Percentiles rank a stretch among this genome's conserved stretches.
Evolutionary conservation across 2,797 vertebrate genomes (phyloP).

Genomic region (Sebastes iracundus): DNA sequence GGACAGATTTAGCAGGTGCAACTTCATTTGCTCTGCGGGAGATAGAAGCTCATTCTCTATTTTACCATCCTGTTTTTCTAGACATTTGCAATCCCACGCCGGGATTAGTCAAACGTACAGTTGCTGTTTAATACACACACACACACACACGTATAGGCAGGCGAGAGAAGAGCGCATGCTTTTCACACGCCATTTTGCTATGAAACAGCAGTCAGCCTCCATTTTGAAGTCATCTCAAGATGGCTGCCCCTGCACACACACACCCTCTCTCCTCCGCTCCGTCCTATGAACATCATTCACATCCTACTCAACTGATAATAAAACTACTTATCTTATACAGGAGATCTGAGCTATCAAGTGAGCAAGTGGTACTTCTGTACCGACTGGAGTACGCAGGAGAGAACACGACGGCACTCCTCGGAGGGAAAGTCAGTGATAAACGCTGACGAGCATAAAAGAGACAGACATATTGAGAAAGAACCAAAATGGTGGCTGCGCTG

Average conservation of each 20-base stretch:
- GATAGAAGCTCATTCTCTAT: not conserved
- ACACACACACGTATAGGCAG: constrained; percentile 1
- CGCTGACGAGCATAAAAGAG: not conserved
- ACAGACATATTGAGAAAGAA: constrained; percentile 27
- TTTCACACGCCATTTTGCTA: constrained; percentile 13
- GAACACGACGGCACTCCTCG: not conserved
- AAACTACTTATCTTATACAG: constrained; percentile 15
- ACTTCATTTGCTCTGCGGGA: constrained; percentile 28
- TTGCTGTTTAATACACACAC: not conserved
- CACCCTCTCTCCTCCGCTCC: not conserved
- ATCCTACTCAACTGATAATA: constrained; percentile 4
- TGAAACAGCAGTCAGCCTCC: constrained; percentile 45
- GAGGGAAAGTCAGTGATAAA: not conserved
- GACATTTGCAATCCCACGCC: not conserved
- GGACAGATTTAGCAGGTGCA: constrained; percentile 32
- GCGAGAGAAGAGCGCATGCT: not conserved
- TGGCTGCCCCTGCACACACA: constrained; percentile 49
- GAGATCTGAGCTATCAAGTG: not conserved
- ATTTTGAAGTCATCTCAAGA: constrained; percentile 62
- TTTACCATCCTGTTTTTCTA: constrained; percentile 1
- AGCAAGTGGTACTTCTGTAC: constrained; percentile 22
- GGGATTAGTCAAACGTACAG: constrained; percentile 15
- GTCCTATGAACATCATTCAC: constrained; percentile 12
- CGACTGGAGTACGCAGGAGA: not conserved
- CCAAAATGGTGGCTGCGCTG: constrained; percentile 38